phyloP scores from a whole-genome alignment of 2,888 invertebrate genomes.

The Lasioglossum lativentre region DNA sequence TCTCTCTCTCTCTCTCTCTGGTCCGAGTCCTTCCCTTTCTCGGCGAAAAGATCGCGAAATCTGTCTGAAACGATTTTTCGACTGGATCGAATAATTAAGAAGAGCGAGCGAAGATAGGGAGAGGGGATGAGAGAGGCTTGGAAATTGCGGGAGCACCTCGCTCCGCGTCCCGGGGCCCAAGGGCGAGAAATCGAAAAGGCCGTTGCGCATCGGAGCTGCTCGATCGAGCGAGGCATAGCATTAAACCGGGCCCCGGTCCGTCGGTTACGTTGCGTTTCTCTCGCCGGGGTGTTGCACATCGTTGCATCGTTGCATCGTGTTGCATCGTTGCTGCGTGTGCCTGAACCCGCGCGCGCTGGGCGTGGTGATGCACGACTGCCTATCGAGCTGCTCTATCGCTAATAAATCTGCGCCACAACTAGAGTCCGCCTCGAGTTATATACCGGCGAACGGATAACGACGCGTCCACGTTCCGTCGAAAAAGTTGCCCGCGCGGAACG shows the following conservation, averaged over 20 bases:
- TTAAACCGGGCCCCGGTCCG: constrained; percentile 46
- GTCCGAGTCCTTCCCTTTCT: background rate
- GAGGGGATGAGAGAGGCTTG: background rate
- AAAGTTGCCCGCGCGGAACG: constrained; percentile 33
- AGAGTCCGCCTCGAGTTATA: constrained; percentile 80
- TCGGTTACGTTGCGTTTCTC: constrained; percentile 55
- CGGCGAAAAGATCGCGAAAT: background rate
- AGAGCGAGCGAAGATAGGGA: background rate
- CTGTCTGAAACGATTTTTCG: background rate
- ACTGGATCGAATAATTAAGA: constrained; percentile 4
- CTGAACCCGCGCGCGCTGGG: constrained; percentile 74
- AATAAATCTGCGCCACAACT: constrained; percentile 83
- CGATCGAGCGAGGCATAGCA: constrained; percentile 63
- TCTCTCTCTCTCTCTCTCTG: background rate
- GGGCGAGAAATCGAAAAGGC: constrained; percentile 54
- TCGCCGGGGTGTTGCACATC: constrained; percentile 50
- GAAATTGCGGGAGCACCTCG: constrained; percentile 60
- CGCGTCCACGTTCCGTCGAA: constrained; percentile 65
- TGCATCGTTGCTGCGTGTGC: constrained; percentile 43
- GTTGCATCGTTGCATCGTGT: constrained; percentile 33
- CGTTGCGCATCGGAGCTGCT: constrained; percentile 41
- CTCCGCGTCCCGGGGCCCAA: constrained; percentile 34
- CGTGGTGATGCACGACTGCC: constrained; percentile 83
- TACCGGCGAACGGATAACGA: constrained; percentile 63
- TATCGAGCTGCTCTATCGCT: constrained; percentile 81